Evolutionary conservation across 2,797 vertebrate genomes (phyloP), one percentile per base, ranked within the genome.

Genomic region (Rhodeus uyekii): DNA sequence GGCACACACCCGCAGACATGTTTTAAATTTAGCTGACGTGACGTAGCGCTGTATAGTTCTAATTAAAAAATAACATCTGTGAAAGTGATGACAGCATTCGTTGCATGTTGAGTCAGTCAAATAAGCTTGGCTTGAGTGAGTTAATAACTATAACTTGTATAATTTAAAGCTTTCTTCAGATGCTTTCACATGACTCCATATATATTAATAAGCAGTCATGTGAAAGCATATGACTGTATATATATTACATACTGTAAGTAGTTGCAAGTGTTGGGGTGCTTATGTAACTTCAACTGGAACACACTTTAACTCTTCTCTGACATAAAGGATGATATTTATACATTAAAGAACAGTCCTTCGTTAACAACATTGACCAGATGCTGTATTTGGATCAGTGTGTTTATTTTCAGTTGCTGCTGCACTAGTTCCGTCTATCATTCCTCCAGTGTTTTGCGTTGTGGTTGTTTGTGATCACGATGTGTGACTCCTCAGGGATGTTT

Each of bases 381-480:
- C 36, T 44, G 36, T 27, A 55, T 73, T 46, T 77, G 68, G n/a
- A 82, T 61, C 58, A 38, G 27, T 44, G 74, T 78, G 60, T 27
- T 63, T 76, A 13, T 36, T 69, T 77, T 14, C 24, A 65, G 8
- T 44, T 73, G 75, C 34, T 64, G 32, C 76, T 73, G 68, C 38
- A 65, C 72, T 24, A 55, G 65, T 48, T 81, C 67, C 7, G 44
- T 72, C 24, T 72, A 14, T 82, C 61, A 67, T 81, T 69, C 29
- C 72, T 83, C 67, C 32, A 64, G 73, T 32, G 38, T 50, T 64
- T 32, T 19, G 48, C 18, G 7, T 48, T 46, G 48, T 68, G 48
- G 48, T 60, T 67, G 16, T 53, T 58, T 55, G 53, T 75, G 76
- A 82, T 75, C 65, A 76, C 22, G 75, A 44, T 73, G 64, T 60